A percentile compares a stretch with the other conserved stretches of the same genome.
These are phyloP conservation scores for Gymnothorax reevesii DNA, from an alignment of 2,797 vertebrate species.

Conservation along the genomic window DNA sequence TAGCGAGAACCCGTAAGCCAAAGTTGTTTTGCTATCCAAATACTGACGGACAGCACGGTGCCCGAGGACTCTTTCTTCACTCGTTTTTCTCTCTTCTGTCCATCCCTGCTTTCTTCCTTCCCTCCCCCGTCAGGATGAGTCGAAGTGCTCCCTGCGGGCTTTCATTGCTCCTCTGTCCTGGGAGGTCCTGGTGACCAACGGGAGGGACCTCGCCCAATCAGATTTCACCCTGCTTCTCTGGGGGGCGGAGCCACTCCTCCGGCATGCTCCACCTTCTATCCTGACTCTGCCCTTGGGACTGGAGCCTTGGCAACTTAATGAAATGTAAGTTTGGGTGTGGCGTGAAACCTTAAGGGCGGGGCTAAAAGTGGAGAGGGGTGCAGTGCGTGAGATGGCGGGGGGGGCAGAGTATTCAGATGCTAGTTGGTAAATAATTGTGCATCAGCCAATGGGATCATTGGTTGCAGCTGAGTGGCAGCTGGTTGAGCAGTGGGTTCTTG, in stretches of 20 bases:
- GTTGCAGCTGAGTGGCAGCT: neutral
- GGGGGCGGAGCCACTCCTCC: slow-evolving; percentile 52
- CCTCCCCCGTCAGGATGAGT: slow-evolving; percentile 46
- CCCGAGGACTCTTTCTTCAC: neutral
- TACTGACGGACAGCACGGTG: too few species aligned
- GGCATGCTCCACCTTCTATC: slow-evolving; percentile 27
- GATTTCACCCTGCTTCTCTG: slow-evolving; percentile 55
- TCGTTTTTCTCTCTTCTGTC: neutral
- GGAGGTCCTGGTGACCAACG: slow-evolving; percentile 34
- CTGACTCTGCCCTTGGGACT: slow-evolving; percentile 49
- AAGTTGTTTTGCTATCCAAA: too few species aligned
- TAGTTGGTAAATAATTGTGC: neutral
- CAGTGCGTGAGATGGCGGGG: too few species aligned
- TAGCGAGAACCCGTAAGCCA: too few species aligned
- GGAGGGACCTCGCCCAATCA: slow-evolving; percentile 31
- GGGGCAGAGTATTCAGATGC: too few species aligned
- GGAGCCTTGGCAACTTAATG: slow-evolving; percentile 25
- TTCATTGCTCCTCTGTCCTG: slow-evolving; percentile 60
- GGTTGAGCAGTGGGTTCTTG: neutral
- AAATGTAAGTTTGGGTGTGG: slow-evolving; percentile 56
- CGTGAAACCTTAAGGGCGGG: neutral
- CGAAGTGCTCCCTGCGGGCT: slow-evolving; percentile 59
- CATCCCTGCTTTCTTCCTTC: neutral
- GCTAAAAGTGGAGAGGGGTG: neutral
- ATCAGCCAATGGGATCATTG: neutral